phyloP scores from a whole-genome alignment of 2,797 vertebrate genomes.

The Halcyon smyrnensis region DNA sequence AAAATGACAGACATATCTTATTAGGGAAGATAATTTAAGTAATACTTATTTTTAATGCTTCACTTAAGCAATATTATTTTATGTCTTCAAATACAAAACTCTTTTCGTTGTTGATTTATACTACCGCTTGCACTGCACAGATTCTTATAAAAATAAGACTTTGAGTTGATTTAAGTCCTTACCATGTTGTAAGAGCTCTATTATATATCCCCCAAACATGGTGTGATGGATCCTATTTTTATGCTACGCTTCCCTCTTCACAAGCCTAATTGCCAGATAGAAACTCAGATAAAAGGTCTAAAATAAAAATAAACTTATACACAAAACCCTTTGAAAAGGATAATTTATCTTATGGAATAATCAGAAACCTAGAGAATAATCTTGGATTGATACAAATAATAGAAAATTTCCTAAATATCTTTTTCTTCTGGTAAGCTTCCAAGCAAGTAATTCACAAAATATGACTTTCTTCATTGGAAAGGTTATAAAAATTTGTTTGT shows the following conservation, averaged over 20 bases:
- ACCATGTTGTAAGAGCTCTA: slow-evolving; percentile 40
- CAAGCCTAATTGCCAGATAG: slow-evolving; percentile 39
- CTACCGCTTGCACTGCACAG: neutral
- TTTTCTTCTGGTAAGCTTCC: slow-evolving; percentile 68
- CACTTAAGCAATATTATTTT: slow-evolving; percentile 59
- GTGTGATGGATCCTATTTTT: slow-evolving; percentile 43
- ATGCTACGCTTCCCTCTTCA: slow-evolving; percentile 28
- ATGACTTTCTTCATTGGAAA: slow-evolving; percentile 74
- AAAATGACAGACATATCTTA: slow-evolving; percentile 56
- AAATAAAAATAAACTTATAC: slow-evolving; percentile 30
- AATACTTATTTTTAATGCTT: slow-evolving; percentile 68
- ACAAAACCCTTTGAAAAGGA: neutral
- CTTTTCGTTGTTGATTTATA: neutral
- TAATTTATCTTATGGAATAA: slow-evolving; percentile 34
- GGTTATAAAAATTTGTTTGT: slow-evolving; percentile 82
- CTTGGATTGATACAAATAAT: slow-evolving; percentile 74
- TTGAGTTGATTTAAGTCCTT: slow-evolving; percentile 8
- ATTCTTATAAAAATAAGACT: slow-evolving; percentile 55
- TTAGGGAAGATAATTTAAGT: slow-evolving; percentile 57
- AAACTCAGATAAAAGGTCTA: slow-evolving; percentile 44
- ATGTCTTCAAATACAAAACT: slow-evolving; percentile 15
- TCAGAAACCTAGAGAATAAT: slow-evolving; percentile 27
- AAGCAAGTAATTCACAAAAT: slow-evolving; percentile 78
- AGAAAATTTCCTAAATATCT: slow-evolving; percentile 75
- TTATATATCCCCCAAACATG: neutral